These are phyloP conservation scores for Lochmaea capreae DNA, from an alignment of 2,888 invertebrate genomes.

Conservation along the genomic window DNA sequence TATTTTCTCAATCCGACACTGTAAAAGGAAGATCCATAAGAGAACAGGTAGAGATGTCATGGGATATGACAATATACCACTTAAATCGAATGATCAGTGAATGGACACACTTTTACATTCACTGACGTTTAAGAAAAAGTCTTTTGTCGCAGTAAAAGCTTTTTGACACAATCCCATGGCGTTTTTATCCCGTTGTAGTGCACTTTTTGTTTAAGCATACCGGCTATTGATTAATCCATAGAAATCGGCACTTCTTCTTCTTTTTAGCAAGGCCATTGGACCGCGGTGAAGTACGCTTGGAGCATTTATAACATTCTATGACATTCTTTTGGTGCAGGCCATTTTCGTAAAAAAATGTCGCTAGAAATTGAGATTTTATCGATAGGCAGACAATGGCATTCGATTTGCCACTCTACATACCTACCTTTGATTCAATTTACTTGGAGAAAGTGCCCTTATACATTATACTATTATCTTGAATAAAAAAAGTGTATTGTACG, in stretches of 20 bases:
- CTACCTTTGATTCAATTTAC: conserved; percentile 16
- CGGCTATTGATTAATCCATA: conserved; percentile 57
- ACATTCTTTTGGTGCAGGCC: conserved; percentile 49
- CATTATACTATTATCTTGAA: background rate
- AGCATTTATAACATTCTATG: conserved; percentile 39
- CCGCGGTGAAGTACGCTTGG: conserved; percentile 49
- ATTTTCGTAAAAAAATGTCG: conserved; percentile 33
- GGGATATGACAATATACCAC: conserved; percentile 65
- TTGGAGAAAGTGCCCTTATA: conserved; percentile 21
- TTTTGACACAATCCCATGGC: conserved; percentile 65
- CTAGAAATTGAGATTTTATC: conserved; percentile 37
- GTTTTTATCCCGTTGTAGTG: conserved; percentile 56
- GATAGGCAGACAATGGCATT: conserved; percentile 33
- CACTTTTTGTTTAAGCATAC: conserved; percentile 57
- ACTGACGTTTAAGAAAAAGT: conserved; percentile 61
- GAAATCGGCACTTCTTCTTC: conserved; percentile 55
- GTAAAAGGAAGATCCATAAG: conserved; percentile 35
- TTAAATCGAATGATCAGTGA: conserved; percentile 65
- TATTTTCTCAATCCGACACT: conserved; percentile 16
- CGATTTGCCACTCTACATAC: conserved; percentile 40
- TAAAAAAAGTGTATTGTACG: background rate
- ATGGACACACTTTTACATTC: conserved; percentile 64
- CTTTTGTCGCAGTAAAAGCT: conserved; percentile 67
- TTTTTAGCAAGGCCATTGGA: conserved; percentile 52
- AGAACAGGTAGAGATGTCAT: conserved; percentile 50